Percentiles rank a stretch among this genome's conserved stretches.
Conservation (phyloP, 2,888 invertebrate species). For the Melikaiella ostensackeni region DNA sequence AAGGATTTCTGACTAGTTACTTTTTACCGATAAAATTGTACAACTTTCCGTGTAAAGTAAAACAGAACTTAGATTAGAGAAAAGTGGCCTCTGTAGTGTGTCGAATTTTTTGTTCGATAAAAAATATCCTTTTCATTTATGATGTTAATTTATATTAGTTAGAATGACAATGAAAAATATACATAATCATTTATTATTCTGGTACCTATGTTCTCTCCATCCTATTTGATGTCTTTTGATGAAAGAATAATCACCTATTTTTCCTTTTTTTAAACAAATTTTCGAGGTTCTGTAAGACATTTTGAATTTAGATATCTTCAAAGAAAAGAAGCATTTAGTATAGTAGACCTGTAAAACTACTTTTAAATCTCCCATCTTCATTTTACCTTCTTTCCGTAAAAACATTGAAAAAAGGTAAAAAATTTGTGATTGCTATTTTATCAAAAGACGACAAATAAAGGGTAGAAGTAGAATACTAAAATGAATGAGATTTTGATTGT, state of each 20-base stretch:
- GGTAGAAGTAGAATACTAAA: background rate
- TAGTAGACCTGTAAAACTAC: too few species aligned
- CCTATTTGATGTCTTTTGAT: background rate
- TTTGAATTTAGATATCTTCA: too few species aligned
- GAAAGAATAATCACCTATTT: background rate
- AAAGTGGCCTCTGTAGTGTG: conserved; percentile 14
- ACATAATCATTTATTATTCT: too few species aligned
- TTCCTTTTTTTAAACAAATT: too few species aligned
- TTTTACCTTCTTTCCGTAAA: too few species aligned
- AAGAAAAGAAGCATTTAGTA: too few species aligned
- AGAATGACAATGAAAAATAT: too few species aligned
- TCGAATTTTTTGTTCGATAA: background rate
- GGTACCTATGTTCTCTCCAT: background rate
- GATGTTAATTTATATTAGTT: background rate
- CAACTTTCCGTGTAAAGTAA: background rate
- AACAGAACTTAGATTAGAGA: background rate
- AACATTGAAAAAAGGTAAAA: too few species aligned
- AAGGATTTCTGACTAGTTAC: background rate
- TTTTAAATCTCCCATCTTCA: too few species aligned
- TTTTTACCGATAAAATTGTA: background rate
- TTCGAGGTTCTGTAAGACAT: too few species aligned
- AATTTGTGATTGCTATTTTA: background rate
- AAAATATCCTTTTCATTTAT: background rate
- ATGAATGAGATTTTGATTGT: background rate
- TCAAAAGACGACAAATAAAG: background rate